Conservation (phyloP, 2,113 vertebrate species). For the Cyprinodon tularosa region DNA sequence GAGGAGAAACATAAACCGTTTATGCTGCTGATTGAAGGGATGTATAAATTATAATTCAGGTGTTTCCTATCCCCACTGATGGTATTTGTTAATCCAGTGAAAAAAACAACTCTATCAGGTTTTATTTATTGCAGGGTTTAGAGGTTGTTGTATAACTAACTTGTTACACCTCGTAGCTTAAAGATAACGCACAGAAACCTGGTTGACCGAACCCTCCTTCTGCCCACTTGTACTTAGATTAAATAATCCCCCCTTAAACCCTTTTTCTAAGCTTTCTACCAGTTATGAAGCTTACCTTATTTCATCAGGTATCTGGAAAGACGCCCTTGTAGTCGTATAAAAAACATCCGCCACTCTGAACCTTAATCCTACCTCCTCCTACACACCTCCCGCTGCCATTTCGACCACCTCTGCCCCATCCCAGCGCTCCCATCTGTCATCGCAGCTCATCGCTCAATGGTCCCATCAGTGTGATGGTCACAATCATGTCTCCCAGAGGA, state of each 20-base stretch:
- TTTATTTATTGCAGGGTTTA: not conserved
- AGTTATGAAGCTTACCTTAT: conserved; percentile 66
- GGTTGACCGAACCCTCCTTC: not conserved
- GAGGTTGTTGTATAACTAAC: not conserved
- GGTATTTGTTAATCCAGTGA: not conserved
- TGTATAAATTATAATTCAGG: not conserved
- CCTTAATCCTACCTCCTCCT: conserved; percentile 68
- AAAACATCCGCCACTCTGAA: conserved; percentile 49
- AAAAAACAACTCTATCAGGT: not conserved
- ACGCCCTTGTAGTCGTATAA: conserved; percentile 51
- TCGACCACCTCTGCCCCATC: conserved; percentile 45
- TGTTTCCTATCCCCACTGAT: not conserved
- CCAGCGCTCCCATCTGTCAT: conserved; percentile 23
- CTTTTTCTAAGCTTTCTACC: conserved; percentile 5
- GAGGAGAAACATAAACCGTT: not conserved
- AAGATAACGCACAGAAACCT: conserved; percentile 9
- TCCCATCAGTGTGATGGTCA: conserved; percentile 39
- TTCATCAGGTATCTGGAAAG: conserved; percentile 55
- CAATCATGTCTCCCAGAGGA: conserved; percentile 7
- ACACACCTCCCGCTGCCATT: conserved; percentile 73
- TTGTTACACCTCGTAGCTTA: not conserved
- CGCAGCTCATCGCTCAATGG: conserved; percentile 11
- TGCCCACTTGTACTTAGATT: not conserved
- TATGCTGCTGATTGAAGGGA: not conserved
- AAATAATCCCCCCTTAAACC: not conserved